Conservation (phyloP, 2,888 invertebrate species). For the Pterostichus niger region DNA sequence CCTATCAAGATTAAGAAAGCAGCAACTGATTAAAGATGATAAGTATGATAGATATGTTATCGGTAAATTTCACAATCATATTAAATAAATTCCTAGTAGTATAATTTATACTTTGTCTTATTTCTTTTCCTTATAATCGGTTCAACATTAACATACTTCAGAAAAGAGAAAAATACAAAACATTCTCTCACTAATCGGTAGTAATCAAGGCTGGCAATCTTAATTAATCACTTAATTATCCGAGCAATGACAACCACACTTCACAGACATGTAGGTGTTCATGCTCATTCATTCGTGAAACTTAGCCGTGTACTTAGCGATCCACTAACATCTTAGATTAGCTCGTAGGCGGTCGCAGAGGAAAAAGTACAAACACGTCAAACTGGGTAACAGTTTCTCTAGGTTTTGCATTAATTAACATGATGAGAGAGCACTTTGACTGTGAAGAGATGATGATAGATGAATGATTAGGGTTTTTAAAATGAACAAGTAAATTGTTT, state of each 20-base stretch:
- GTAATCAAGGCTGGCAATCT: slow-evolving; percentile 43
- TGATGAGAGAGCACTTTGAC: background rate
- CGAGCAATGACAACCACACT: slow-evolving; percentile 28
- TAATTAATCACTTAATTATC: slow-evolving; percentile 38
- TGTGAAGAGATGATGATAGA: too few species aligned
- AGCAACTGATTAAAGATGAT: background rate
- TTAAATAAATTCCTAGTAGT: background rate
- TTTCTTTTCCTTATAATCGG: background rate
- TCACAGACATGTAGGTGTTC: slow-evolving; percentile 7
- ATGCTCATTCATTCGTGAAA: slow-evolving; percentile 18
- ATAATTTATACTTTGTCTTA: background rate
- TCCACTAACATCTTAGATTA: background rate
- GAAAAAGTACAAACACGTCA: background rate
- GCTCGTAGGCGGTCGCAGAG: background rate
- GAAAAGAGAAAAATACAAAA: slow-evolving; percentile 15
- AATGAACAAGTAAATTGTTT: too few species aligned
- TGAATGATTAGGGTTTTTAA: too few species aligned
- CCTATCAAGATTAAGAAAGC: background rate
- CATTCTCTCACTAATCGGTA: slow-evolving; percentile 23
- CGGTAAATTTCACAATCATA: background rate
- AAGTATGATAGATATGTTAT: background rate
- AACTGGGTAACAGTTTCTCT: slow-evolving; percentile 2
- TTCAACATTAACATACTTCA: background rate
- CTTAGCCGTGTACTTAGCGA: background rate
- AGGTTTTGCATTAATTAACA: slow-evolving; percentile 13